Conservation (phyloP, 2,113 vertebrate species). For the Alaudala cheleensis region DNA sequence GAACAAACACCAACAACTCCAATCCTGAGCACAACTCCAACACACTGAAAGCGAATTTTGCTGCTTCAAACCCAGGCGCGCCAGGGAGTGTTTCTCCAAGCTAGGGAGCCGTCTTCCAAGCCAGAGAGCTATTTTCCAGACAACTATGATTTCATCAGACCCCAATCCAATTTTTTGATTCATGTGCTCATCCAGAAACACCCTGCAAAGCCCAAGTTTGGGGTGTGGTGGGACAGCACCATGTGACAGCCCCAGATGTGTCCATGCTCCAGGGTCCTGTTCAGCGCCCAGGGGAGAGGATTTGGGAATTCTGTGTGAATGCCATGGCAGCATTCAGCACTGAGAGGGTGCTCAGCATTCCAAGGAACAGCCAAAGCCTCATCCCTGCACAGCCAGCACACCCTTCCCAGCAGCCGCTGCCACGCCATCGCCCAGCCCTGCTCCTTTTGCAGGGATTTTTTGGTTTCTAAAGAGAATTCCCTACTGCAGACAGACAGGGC, state of each 20-base stretch:
- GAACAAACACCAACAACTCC: neutral
- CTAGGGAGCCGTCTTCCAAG: neutral
- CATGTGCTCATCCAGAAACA: neutral
- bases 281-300: neutral
- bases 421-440: rapidly evolving
- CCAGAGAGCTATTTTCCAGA: neutral
- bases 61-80: neutral
- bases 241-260: neutral
- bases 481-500: neutral
- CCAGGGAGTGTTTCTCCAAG: neutral
- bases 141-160: neutral
- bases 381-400: neutral
- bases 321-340: rapidly evolving
- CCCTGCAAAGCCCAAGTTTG: neutral
- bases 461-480: neutral
- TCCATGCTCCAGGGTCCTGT: neutral
- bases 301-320: rapidly evolving
- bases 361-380: neutral
- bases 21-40: neutral
- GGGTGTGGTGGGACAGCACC: neutral
- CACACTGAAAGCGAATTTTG: neutral
- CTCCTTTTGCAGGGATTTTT: neutral
- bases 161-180: neutral
- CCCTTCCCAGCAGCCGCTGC: neutral
- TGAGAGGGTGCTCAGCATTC: neutral